Evolutionary conservation across 1,140 invertebrate genomes (phyloP).

Genomic region (Drosophila elegans): DNA sequence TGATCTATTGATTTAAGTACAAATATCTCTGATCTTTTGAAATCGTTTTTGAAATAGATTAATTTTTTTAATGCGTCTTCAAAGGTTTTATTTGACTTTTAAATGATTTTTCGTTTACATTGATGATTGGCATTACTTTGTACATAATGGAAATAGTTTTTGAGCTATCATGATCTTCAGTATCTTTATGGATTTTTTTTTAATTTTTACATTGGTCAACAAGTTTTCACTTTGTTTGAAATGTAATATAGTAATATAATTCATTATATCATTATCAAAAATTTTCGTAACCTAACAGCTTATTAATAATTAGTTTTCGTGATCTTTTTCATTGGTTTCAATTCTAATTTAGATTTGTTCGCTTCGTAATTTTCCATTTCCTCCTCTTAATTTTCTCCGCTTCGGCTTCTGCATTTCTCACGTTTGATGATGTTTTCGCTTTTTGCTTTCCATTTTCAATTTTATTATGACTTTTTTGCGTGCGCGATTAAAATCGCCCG

Average conservation of each 20-base stretch:
- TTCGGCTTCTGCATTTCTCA: background rate
- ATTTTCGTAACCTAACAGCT: too few relatives aligned
- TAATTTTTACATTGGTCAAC: too few relatives aligned
- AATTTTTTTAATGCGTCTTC: background rate
- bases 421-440: constrained; percentile 15
- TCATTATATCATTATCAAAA: too few relatives aligned
- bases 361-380: constrained; percentile 14
- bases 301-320: background rate
- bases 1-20: constrained; percentile 4
- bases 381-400: constrained; percentile 12
- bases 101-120: background rate
- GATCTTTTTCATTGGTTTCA: background rate
- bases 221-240: too few relatives aligned
- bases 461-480: constrained; percentile 67
- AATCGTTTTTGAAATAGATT: constrained; percentile 4
- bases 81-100: background rate
- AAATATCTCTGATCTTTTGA: background rate
- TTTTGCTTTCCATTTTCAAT: constrained; percentile 34
- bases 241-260: too few relatives aligned
- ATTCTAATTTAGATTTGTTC: background rate
- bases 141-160: too few relatives aligned
- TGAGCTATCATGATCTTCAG: too few relatives aligned
- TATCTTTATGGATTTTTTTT: too few relatives aligned
- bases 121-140: background rate
- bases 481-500: constrained; percentile 63